Conservation (phyloP, 2,797 vertebrate species). For the Ptychobarbus kaznakovi region DNA sequence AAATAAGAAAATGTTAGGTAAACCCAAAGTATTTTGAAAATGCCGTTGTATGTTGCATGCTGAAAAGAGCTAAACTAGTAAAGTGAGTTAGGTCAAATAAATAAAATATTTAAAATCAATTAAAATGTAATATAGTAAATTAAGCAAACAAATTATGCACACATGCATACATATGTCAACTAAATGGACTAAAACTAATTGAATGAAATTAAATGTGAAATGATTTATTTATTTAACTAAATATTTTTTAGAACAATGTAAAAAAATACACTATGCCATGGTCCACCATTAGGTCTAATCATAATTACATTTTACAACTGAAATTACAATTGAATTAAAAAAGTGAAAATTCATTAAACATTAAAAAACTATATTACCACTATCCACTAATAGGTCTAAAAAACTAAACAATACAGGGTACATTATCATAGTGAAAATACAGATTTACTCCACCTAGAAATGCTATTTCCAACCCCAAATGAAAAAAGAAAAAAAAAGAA, state of each 20-base stretch:
- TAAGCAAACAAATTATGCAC: background rate
- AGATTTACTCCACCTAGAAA: background rate
- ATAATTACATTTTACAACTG: background rate
- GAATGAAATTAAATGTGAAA: slow-evolving; percentile 21
- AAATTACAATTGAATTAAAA: background rate
- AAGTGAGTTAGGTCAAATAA: too few relatives aligned
- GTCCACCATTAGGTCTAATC: background rate
- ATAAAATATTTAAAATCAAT: background rate
- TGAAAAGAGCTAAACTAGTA: too few relatives aligned
- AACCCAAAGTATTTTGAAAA: background rate
- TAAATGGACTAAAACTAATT: slow-evolving; percentile 39
- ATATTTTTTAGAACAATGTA: background rate
- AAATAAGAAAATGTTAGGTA: background rate
- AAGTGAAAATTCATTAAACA: background rate
- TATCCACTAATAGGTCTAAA: slow-evolving; percentile 40
- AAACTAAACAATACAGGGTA: background rate
- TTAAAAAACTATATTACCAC: background rate
- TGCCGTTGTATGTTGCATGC: background rate
- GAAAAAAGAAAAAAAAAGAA: background rate
- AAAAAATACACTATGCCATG: slow-evolving; percentile 64
- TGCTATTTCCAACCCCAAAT: background rate
- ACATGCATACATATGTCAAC: background rate
- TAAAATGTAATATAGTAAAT: background rate
- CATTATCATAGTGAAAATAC: background rate
- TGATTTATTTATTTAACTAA: too few relatives aligned